phyloP scores from a whole-genome alignment of 2,797 vertebrate species.

The Bufotes viridis region DNA sequence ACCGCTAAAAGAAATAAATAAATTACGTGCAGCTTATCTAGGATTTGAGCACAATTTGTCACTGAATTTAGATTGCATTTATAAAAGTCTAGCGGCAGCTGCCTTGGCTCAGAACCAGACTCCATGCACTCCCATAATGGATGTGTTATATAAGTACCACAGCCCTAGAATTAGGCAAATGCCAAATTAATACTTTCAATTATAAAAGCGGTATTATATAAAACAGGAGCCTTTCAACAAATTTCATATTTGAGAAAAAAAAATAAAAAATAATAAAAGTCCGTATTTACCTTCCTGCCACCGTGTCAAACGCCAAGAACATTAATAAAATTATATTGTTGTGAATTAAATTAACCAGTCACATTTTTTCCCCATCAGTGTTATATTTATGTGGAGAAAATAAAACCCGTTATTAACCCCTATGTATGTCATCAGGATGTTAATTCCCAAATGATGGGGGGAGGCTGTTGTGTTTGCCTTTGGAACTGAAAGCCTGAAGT shows the following conservation, averaged over 20 bases:
- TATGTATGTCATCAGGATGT: too few species aligned
- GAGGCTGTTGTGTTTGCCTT: too few species aligned
- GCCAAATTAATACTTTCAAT: conserved; percentile 64
- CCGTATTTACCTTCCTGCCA: not conserved
- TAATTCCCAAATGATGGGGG: too few species aligned
- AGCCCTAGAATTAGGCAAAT: conserved; percentile 55
- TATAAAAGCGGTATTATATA: conserved; percentile 60
- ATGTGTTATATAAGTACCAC: conserved; percentile 69
- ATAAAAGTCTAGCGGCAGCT: conserved; percentile 67
- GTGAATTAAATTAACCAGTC: not conserved
- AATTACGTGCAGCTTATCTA: conserved; percentile 72
- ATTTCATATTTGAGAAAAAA: conserved; percentile 11
- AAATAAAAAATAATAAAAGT: not conserved
- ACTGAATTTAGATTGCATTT: conserved; percentile 73
- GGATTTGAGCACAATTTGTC: conserved; percentile 77
- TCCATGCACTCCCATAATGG: conserved; percentile 65
- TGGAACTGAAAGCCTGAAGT: too few species aligned
- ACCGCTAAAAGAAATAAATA: conserved; percentile 68
- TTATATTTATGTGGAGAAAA: not conserved
- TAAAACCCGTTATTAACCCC: too few species aligned
- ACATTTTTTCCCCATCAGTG: not conserved
- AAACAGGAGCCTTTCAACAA: conserved; percentile 35
- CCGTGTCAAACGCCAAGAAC: not conserved
- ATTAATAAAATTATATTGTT: not conserved
- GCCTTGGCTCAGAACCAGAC: conserved; percentile 68